Base-by-base conservation (phyloP, 2,888 invertebrate species). In the Aspidiotus rigidus region DNA sequence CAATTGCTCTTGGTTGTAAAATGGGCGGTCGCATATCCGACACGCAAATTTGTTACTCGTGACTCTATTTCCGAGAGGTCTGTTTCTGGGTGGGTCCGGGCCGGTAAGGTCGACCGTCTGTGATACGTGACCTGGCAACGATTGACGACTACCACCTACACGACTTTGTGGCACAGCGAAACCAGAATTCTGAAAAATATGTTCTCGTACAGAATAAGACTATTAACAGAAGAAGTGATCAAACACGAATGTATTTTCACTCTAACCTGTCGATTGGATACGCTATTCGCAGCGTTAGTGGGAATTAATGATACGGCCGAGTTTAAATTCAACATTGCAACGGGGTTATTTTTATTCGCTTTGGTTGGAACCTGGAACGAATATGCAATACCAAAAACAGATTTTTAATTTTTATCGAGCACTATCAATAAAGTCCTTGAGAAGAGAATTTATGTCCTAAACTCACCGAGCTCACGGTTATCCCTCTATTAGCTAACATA, bases 401-500 rank as follows among this genome's bases (percentile, higher is more conserved):
- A 28, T 28, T 28, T 28, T 28, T 5, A 28, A 28, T 28, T 3
- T 28, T 5, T 28, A 28, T 28, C 5, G 28, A 28, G 5, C 28
- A 28, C 28, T n/a, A n/a, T 28, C 28, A 28, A 28, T 28, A 28
- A 3, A 3, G 1, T 28, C 28, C 5, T 5, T 28, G 5, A 28
- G 1, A 28, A 28, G 2, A 28, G 5, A 28, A 28, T 28, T 28
- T 28, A 28, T 28, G 63, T 44, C 15, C 7, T 28, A 42, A 2
- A 62, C 64, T 11, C 71, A 72, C 57, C 71, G 84, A 83, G 60
- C 88, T 88, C 0, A 90, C 85, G 49, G 88, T 89, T 69, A 90
- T 89, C 2, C 89, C 89, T 72, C 89, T 80, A 7, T 86, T 86
- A 5, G 88, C 89, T 71, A 90, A 77, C 70, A 89, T 86, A 76